These are phyloP conservation scores for Amblyraja radiata DNA, from an alignment of 2,797 vertebrate genomes.

Conservation along the genomic window DNA sequence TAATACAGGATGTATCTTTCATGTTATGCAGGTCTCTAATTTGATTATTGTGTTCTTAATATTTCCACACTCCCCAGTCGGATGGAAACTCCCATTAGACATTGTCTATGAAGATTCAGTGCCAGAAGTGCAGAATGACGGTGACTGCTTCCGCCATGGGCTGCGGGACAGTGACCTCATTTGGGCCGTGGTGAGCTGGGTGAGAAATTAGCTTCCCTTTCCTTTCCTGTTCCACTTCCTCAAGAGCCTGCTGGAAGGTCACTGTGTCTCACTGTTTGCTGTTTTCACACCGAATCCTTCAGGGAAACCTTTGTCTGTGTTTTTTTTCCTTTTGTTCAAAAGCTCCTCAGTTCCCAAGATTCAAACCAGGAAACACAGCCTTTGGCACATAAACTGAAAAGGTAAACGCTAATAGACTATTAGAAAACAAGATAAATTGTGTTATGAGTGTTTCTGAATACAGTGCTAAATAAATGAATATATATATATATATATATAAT, in stretches of 20 bases:
- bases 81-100: conserved; percentile 27
- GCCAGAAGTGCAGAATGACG: conserved; percentile 31
- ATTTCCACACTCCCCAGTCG: conserved; percentile 32
- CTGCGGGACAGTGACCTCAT: conserved; percentile 35
- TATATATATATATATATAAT: not conserved
- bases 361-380: conserved; percentile 24
- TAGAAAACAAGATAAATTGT: conserved; percentile 15
- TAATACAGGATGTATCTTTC: conserved; percentile 30
- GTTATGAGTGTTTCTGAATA: not conserved
- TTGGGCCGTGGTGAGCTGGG: conserved; percentile 27
- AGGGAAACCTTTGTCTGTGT: conserved; percentile 32
- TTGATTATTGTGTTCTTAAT: not conserved
- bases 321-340: conserved; percentile 30
- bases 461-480: not conserved
- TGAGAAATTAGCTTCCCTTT: conserved; percentile 35
- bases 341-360: conserved; percentile 29
- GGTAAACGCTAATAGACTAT: not conserved
- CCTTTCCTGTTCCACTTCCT: conserved; percentile 33
- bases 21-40: too few species aligned
- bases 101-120: conserved; percentile 16
- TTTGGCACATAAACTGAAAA: conserved; percentile 17
- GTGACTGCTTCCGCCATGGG: conserved; percentile 28
- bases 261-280: conserved; percentile 21
- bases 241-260: conserved; percentile 31
- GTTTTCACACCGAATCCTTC: conserved; percentile 30